Evolutionary conservation across 2,797 vertebrate genomes (phyloP), one percentile per base, ranked within the genome.

Genomic region (Sternarchorhynchus goeldii): DNA sequence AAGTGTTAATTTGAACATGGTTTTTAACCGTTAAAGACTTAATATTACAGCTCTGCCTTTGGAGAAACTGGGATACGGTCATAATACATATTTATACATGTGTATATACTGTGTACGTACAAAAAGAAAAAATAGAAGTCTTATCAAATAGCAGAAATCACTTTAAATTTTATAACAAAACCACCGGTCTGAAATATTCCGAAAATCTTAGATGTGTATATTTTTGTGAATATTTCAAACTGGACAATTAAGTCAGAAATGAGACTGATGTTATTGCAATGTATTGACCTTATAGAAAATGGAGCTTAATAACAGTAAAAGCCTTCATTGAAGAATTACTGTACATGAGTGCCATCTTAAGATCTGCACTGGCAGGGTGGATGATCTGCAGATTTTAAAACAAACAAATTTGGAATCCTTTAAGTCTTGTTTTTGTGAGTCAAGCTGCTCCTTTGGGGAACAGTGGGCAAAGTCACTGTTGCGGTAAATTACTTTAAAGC

Each of bases 391-490:
- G 53, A n/a, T 57, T 57, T 50, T 50, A 50, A 41, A 25, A 6
- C 8, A n/a, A 71, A 57, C 29, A 71, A 71, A 71, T 56, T 17
- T 29, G 50, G 16, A 17, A 18, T 55, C 53, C 56, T 70, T 14
- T 50, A 5, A 57, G 50, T 18, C 31, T 71, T 31, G 12, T 45
- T 69, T 56, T 56, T 70, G 7, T 50, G 17, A 53, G 29, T 72
- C 53, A 39, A 32, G n/a, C 36, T 57, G 50, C 53, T 59, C n/a
- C 34, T 21, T 31, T 7, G 34, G 57, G 55, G 55, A 39, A 72
- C 32, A 72, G 55, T 58, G 69, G 57, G 69, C 17, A 72, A 72
- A 72, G 55, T 72, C 69, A 72, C 31, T 58, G 55, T 72, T 32
- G 55, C 69, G 20, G 32, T 39, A 72, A 72, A 58, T 72, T 58